phyloP scores from a whole-genome alignment of 2,797 vertebrate species.

The Eleutherodactylus coqui region DNA sequence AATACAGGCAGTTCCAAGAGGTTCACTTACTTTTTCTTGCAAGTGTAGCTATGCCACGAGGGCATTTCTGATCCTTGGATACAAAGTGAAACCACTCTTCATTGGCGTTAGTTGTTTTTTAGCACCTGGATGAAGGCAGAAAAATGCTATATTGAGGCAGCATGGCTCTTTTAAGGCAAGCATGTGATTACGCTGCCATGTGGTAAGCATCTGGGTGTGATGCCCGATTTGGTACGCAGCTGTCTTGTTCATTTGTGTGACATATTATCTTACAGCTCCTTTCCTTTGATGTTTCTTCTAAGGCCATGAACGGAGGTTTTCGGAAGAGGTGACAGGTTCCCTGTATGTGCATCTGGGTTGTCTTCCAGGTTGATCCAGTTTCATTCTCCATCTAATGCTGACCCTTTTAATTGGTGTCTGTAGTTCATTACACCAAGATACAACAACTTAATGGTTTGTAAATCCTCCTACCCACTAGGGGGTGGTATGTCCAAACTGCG shows the following conservation, averaged over 20 bases:
- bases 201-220: background rate
- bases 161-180: background rate
- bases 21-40: no score
- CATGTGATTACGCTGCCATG: background rate
- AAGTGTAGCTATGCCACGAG: background rate
- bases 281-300: conserved; percentile 22
- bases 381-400: background rate
- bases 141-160: background rate
- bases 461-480: background rate
- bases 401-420: background rate
- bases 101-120: background rate
- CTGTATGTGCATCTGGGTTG: background rate
- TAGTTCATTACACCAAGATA: background rate
- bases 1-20: no score
- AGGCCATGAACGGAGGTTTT: background rate
- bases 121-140: background rate
- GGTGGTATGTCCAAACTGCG: background rate
- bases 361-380: background rate
- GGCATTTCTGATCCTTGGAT: background rate
- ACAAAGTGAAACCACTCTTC: background rate
- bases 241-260: conserved; percentile 22
- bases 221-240: conserved; percentile 3
- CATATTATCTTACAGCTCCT: conserved; percentile 12
- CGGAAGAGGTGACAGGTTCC: conserved; percentile 1
- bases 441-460: background rate